These are phyloP conservation scores for Bombus soroeensis DNA, from an alignment of 1,140 invertebrate genomes.

Conservation along the genomic window DNA sequence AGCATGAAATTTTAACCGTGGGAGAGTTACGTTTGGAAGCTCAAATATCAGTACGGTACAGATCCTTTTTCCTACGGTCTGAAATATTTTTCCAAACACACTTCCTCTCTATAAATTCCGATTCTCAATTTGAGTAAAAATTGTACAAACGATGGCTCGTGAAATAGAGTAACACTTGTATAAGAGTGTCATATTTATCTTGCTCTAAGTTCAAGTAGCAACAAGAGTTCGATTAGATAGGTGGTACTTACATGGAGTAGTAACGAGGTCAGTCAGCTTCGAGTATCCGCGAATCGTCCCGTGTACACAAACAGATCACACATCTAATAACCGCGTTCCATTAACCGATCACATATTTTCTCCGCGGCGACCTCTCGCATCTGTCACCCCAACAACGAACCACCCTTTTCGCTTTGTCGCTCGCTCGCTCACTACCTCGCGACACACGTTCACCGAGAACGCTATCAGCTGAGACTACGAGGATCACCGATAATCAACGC, in stretches of 20 bases:
- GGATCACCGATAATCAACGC: too few species aligned
- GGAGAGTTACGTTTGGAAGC: neutral
- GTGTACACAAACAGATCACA: slow-evolving; percentile 16
- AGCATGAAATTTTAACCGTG: neutral
- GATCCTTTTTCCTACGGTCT: too few species aligned
- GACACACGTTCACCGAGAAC: neutral
- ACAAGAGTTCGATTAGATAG: too few species aligned
- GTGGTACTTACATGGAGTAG: slow-evolving; percentile 11
- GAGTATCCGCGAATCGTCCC: neutral
- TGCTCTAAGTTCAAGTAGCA: too few species aligned
- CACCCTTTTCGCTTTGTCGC: neutral
- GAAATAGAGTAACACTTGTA: too few species aligned
- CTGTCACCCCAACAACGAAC: slow-evolving; percentile 14
- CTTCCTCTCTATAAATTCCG: too few species aligned
- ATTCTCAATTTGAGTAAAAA: too few species aligned
- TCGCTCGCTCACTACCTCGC: neutral
- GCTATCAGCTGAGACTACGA: slow-evolving; percentile 6
- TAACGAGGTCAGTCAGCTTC: slow-evolving; percentile 1
- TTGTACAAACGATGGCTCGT: too few species aligned
- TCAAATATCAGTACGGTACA: neutral
- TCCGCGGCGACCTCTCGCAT: slow-evolving; percentile 30
- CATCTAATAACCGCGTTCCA: slow-evolving; percentile 13
- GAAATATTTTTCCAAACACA: neutral
- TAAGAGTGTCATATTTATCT: too few species aligned
- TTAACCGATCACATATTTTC: slow-evolving; percentile 50